Evolutionary conservation across 2,113 vertebrate species (phyloP).

Genomic region (Cheirogaleus medius): DNA sequence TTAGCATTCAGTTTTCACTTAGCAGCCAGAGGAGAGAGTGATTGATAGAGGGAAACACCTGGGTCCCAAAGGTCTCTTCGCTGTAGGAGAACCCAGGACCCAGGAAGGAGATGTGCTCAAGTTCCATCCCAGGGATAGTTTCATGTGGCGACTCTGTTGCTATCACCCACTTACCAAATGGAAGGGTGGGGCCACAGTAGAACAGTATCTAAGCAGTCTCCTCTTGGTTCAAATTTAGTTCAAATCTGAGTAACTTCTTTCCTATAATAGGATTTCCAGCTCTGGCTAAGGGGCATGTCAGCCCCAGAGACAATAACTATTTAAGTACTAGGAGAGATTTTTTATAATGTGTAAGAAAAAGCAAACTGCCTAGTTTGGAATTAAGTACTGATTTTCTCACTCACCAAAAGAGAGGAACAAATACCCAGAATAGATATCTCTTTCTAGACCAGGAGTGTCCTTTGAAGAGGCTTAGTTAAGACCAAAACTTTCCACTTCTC

Average conservation of each 20-base stretch:
- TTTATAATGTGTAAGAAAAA: background rate
- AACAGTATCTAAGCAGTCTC: background rate
- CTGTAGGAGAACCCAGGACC: background rate
- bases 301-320: background rate
- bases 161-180: background rate
- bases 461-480: background rate
- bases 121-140: background rate
- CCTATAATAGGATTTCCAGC: background rate
- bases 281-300: background rate
- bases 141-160: background rate
- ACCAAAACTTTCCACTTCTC: background rate
- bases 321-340: background rate
- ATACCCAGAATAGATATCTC: background rate
- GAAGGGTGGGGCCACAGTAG: background rate
- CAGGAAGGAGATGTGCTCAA: background rate
- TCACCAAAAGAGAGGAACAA: background rate
- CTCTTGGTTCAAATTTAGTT: background rate
- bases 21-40: background rate
- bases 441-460: background rate
- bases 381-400: background rate
- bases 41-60: background rate
- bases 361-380: background rate
- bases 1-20: background rate
- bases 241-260: background rate
- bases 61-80: background rate